A percentile compares a stretch with the other conserved stretches of the same genome.
Evolutionary conservation across 2,797 vertebrate genomes (phyloP).

Genomic region (Lycodopsis pacificus): DNA sequence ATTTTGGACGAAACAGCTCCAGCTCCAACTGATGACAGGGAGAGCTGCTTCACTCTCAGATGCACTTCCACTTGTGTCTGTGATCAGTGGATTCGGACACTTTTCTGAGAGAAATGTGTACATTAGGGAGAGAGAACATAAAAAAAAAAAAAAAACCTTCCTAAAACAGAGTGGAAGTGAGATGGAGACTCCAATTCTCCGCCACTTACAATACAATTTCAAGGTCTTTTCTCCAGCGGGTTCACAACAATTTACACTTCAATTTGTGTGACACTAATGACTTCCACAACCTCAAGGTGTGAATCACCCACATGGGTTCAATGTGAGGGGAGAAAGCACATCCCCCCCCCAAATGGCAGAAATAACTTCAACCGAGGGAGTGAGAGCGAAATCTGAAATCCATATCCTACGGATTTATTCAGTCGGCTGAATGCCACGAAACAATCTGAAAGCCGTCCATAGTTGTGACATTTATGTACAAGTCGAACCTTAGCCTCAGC

Average conservation of each 20-base stretch:
- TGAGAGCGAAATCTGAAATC: background rate
- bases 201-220: background rate
- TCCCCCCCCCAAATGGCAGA: background rate
- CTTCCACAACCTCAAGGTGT: conserved; percentile 21
- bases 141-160: background rate
- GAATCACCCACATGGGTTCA: background rate
- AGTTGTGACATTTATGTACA: background rate
- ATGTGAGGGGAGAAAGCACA: background rate
- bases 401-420: conserved; percentile 11
- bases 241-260: conserved; percentile 11
- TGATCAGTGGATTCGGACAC: no score
- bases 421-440: background rate
- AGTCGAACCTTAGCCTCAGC: background rate
- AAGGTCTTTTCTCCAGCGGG: background rate
- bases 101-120: no score
- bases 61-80: background rate
- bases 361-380: background rate
- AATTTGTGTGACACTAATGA: conserved; percentile 18
- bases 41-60: background rate
- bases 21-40: background rate
- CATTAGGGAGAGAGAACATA: background rate
- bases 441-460: background rate
- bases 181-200: no score
- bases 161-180: background rate
- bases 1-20: background rate